A percentile compares a stretch with the other conserved stretches of the same genome.
Conservation (phyloP, 2,888 invertebrate genomes). For the Nephrotoma flavescens region DNA sequence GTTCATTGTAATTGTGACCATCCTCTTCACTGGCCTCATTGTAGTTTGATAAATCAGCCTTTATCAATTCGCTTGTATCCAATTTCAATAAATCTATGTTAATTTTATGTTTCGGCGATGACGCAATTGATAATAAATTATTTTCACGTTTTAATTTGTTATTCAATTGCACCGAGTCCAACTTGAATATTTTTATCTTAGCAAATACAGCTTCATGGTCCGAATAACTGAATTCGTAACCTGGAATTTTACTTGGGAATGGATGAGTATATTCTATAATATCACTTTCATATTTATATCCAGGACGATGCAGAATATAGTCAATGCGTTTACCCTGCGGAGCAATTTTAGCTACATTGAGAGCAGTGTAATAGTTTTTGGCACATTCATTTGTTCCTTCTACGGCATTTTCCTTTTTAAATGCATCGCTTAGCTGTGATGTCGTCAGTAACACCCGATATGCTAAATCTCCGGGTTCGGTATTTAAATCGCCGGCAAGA, state of each 20-base stretch:
- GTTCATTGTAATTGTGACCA: background rate
- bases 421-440: constrained; percentile 37
- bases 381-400: constrained; percentile 62
- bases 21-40: background rate
- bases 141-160: background rate
- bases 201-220: constrained; percentile 79
- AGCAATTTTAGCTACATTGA: constrained; percentile 32
- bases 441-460: constrained; percentile 47
- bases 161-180: background rate
- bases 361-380: constrained; percentile 67
- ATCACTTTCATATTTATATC: constrained; percentile 15
- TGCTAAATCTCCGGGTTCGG: constrained; percentile 73
- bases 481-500: constrained; percentile 89
- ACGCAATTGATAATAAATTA: background rate
- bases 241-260: constrained; percentile 57
- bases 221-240: constrained; percentile 60
- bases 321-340: constrained; percentile 82
- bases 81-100: background rate
- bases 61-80: background rate
- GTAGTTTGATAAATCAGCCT: background rate
- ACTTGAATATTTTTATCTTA: constrained; percentile 23
- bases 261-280: constrained; percentile 46
- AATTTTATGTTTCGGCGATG: background rate
- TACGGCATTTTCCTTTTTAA: constrained; percentile 22
- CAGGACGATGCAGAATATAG: constrained; percentile 61